Percentiles rank a stretch among this genome's conserved stretches.
Conservation (phyloP, 23 tunicate species). For the Ascidia mentula region DNA sequence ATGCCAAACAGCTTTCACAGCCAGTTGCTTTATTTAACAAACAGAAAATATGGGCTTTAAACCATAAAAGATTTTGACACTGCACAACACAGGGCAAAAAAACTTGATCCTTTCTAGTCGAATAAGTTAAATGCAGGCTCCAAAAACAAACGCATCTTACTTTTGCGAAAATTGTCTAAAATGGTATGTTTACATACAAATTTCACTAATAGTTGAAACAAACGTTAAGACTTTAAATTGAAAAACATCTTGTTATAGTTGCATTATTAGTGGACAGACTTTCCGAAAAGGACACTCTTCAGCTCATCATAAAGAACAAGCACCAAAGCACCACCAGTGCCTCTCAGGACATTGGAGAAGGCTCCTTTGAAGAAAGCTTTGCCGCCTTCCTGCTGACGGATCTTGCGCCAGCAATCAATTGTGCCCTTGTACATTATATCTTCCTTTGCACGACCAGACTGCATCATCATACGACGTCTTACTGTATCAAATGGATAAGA, state of each 20-base stretch:
- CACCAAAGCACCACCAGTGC: conserved; percentile 80
- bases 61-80: conserved; percentile 1
- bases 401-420: conserved; percentile 61
- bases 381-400: conserved; percentile 67
- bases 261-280: conserved; percentile 45
- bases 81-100: conserved; percentile 8
- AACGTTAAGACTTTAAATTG: not conserved
- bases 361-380: conserved; percentile 79
- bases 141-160: conserved; percentile 2
- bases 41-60: conserved; percentile 5
- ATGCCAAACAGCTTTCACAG: not conserved
- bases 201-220: not conserved
- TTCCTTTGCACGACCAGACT: conserved; percentile 46
- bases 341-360: conserved; percentile 69
- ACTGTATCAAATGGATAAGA: conserved; percentile 79
- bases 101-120: not conserved
- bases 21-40: not conserved
- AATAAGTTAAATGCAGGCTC: not conserved
- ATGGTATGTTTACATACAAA: not conserved
- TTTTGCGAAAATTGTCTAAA: not conserved
- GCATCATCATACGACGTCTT: conserved; percentile 81
- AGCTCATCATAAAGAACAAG: conserved; percentile 75
- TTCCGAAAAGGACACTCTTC: conserved; percentile 59
- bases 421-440: conserved; percentile 40
- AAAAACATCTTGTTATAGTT: not conserved